Evolutionary conservation across 2,113 vertebrate genomes (phyloP), one percentile per base, ranked within the genome.

Genomic region (Ploceus nigricollis): DNA sequence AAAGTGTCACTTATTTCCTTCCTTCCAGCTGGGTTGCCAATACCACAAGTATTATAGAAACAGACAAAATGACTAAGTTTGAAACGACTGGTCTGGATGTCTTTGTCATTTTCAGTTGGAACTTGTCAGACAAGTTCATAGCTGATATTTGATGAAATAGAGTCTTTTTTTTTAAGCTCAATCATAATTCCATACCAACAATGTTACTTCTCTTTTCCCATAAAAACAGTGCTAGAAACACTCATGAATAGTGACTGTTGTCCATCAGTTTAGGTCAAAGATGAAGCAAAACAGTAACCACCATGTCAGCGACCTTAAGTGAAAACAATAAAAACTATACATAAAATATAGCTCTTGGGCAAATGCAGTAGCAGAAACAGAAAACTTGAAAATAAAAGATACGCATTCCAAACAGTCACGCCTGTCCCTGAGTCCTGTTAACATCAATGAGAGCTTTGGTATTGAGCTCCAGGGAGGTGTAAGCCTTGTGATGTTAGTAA

Each of bases 391-490:
- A 88, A 53, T 45, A 64, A 85, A 60, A 71, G 4, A 50, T 19
- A 54, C 0, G 1, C 5, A 9, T 70, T 81, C 21, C 44, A 45
- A 81, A 94, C 63, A 15, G 11, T 13, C 15, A 6, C 44, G 14
- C 8, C 20, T 84, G 3, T 5, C 17, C 11, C 10, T 47, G 14
- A 40, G n/a, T 63, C 28, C 13, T 51, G 3, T 10, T 77, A 53
- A 51, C 18, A 50, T 33, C 9, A 42, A 22, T 72, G 19, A 47
- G 10, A 79, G 4, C 3, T 92, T 93, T 50, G 39, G 8, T 27
- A 24, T 0, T 42, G 47, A 87, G 21, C 9, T 84, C 21, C 18
- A 54, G 12, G 44, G 13, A 40, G 11, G 9, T 1, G 0, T 48
- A 90, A 84, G 30, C 28, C 8, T 61, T 73, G 40, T 28, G 11